phyloP scores from a whole-genome alignment of 2,113 vertebrate species.

The Eulacestoma nigropectus region DNA sequence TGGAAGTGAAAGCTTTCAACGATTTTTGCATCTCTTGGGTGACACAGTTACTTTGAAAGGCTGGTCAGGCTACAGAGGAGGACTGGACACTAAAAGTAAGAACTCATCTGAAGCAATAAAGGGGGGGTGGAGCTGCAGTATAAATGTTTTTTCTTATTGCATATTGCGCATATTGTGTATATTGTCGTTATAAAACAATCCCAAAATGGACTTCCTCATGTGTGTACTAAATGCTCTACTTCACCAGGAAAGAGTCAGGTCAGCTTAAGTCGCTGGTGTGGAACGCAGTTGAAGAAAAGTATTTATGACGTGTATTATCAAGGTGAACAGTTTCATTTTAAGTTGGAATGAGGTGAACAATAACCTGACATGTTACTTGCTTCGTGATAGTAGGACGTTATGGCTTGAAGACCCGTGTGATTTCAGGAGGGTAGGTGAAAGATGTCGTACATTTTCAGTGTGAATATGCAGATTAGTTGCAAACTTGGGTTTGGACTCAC shows the following conservation, averaged over 20 bases:
- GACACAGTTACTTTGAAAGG: conserved; percentile 89
- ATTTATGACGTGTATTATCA: background rate
- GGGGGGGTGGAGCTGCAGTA: background rate
- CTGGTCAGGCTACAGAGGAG: conserved; percentile 96
- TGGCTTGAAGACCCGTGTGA: background rate
- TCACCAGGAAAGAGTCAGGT: background rate
- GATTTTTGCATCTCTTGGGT: conserved; percentile 89
- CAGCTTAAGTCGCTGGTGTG: background rate
- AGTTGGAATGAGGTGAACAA: background rate
- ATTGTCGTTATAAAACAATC: background rate
- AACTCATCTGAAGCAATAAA: background rate
- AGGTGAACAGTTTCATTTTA: background rate
- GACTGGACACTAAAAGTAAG: conserved; percentile 98
- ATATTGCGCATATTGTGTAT: rapidly evolving
- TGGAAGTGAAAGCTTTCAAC: conserved; percentile 91
- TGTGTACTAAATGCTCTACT: background rate
- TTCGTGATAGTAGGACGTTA: background rate
- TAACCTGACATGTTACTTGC: background rate
- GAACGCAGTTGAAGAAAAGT: background rate
- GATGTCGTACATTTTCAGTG: background rate
- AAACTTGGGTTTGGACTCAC: background rate
- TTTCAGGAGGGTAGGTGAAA: background rate
- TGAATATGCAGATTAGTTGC: background rate
- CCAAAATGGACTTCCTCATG: background rate
- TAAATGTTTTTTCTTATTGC: background rate